Base-by-base conservation (phyloP, 2,113 vertebrate species). In the Syngnathus scovelli region DNA sequence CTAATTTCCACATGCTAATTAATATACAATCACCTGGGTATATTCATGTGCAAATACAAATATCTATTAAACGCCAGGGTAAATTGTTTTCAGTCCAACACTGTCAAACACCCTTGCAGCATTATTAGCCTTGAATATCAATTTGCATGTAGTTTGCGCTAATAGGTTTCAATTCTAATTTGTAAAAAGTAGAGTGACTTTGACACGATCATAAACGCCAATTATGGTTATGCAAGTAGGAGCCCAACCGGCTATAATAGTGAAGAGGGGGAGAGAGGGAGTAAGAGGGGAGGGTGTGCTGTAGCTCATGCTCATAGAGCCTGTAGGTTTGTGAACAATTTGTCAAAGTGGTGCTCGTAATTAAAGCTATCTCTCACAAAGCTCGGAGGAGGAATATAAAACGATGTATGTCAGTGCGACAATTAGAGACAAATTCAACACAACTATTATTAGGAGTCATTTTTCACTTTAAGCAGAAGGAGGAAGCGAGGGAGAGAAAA, bases 1-100 rank as follows among this genome's bases (percentile, higher is more conserved):
- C 81, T 86, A 78, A 92, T 90, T 90, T 87, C 72, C 88, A 86
- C 88, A 87, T 88, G 86, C 86, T 88, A 90, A 90, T 91, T 79
- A 83, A 85, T 83, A 83, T 83, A 88, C 85, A 85, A 91, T 92
- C 88, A 90, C 88, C 81, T 86, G 83, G 83, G 81, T 75, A 86
- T 83, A 87, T 90, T 90, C 87, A 90, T 88, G 88, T 85, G 88
- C 85, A 85, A 90, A 90, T 90, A 85, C 79, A 90, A 80, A 86
- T 84, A 86, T 84, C 81, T 83, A 86, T 83, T 87, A 87, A 85
- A 78, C 70, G 76, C 72, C 63, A 46, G 77, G 66, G 64, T 79
- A 84, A 85, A 86, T 85, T 80, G 86, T 84, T 80, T 79, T 12
- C 18, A 66, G 75, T 81, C 83, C 75, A 65, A 85, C 61, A 71